Evolutionary conservation across 2,113 vertebrate species (phyloP), one percentile per base, ranked within the genome.

Genomic region (Jaculus jaculus): DNA sequence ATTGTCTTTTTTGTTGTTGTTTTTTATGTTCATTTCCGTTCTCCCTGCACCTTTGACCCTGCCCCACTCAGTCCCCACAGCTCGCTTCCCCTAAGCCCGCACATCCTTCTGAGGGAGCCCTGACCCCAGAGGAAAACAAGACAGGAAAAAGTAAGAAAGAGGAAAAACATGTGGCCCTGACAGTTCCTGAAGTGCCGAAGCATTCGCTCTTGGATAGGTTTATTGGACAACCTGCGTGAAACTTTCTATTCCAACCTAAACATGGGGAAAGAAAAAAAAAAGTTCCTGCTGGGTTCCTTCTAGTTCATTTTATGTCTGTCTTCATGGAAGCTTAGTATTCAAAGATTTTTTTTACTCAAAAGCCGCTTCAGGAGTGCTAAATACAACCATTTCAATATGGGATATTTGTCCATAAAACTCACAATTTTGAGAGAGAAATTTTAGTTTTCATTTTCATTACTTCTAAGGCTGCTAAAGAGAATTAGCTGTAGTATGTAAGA

Each of bases 211-310:
- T 66, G 85, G 63, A 92, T 94, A 92, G 84, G 84, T 92, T 87
- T 92, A 87, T 91, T 91, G 89, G 85, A 88, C 90, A 61, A 90
- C 37, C 17, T 84, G 77, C 11, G 18, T 75, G 69, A 92, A 77
- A 80, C 63, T 88, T 92, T 94, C 78, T 75, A 37, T 66, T 94
- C 82, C 89, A 96, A 93, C 61, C 65, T 93, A 90, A 96, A 94
- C 87, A 96, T 83, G 66, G 86, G 74, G 4, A 73, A 88, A 88
- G 68, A 60, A 37, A 24, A 75, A 75, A 63, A 60, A 63, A 73
- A 51, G 28, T 51, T 7, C 92, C 84, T 63, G 87, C 83, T 54
- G 87, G 87, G 74, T 88, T 73, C 54, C 63, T 96, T 66, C 65
- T 71, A 37, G 72, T 73, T 68, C 63, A 24, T 63, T 85, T 91